Base-by-base conservation (phyloP, 2,888 invertebrate species). In the Stegophylla sp. region DNA sequence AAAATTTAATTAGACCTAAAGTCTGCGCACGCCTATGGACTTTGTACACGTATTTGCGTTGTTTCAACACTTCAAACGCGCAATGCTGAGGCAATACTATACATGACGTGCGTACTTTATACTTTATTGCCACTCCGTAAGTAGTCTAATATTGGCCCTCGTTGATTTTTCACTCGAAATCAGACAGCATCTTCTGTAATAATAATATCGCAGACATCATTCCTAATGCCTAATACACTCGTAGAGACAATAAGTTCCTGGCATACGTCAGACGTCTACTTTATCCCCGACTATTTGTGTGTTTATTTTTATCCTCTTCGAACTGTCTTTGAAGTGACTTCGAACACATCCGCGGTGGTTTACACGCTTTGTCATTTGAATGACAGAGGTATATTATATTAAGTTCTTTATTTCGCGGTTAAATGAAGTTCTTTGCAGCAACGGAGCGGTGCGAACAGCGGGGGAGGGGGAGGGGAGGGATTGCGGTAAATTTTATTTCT, bases 381-480 rank as follows among this genome's bases (percentile, higher is more conserved):
- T 15, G 59, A n/a, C 45, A 15, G 28, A n/a, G n/a, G n/a, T n/a
- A n/a, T 1, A 15, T 61, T 23, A 10, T 51, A 51, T 61, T 48
- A 13, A 1, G 51, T 56, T 41, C 15, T 20, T 53, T 41, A 3
- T 71, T 43, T 43, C 13, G 45, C 34, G 17, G 34, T 23, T 34
- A 75, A 34, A 51, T 51, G 20, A 75, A 64, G 74, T 75, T 51
- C 34, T 64, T 23, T 20, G n/a, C n/a, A n/a, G 23, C 15, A 23
- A 59, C 15, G n/a, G n/a, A n/a, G n/a, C n/a, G n/a, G n/a, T n/a
- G n/a, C n/a, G n/a, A n/a, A n/a, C n/a, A n/a, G n/a, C n/a, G n/a
- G n/a, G n/a, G n/a, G n/a, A n/a, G n/a, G n/a, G n/a, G n/a, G n/a
- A n/a, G n/a, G n/a, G n/a, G n/a, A n/a, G n/a, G 34, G 34, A 34